Evolutionary conservation across 1,140 invertebrate genomes (phyloP).

Genomic region (Hormaphis cornu): DNA sequence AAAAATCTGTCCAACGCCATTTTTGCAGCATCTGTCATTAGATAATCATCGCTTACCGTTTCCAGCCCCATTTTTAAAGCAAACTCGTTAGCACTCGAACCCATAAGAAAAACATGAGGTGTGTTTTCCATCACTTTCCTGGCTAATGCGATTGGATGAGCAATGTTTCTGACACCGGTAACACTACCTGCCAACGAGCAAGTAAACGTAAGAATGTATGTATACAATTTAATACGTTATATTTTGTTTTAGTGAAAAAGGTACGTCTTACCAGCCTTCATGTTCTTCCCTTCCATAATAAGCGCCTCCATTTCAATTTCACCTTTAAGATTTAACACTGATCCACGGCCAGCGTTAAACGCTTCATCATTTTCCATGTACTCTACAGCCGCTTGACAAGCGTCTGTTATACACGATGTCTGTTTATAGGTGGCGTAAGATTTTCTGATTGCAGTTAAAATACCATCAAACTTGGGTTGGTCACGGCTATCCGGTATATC

Average conservation of each 20-base stretch:
- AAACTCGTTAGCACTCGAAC: conserved; percentile 62
- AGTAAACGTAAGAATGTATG: background rate
- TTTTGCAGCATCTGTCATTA: conserved; percentile 58
- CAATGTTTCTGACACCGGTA: conserved; percentile 54
- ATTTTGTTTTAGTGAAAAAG: conserved; percentile 32
- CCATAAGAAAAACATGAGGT: conserved; percentile 60
- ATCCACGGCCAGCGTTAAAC: conserved; percentile 62
- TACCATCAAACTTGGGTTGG: conserved; percentile 54
- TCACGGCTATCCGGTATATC: conserved; percentile 51
- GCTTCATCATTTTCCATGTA: conserved; percentile 66
- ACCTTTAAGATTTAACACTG: conserved; percentile 54
- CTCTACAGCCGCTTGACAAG: conserved; percentile 66
- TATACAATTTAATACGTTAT: background rate
- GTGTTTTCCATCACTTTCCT: conserved; percentile 64
- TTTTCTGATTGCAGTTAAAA: conserved; percentile 52
- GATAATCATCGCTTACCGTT: conserved; percentile 49
- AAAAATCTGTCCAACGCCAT: conserved; percentile 51
- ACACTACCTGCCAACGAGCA: conserved; percentile 44
- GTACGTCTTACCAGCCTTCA: conserved; percentile 48
- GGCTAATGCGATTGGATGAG: conserved; percentile 62
- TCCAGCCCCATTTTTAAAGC: conserved; percentile 49
- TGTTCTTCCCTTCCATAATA: conserved; percentile 57
- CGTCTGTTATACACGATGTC: conserved; percentile 55
- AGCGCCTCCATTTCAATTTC: conserved; percentile 69
- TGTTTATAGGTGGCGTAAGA: conserved; percentile 49